Evolutionary conservation across 2,113 vertebrate species (phyloP), one percentile per base, ranked within the genome.

Genomic region (Halcyon senegalensis): DNA sequence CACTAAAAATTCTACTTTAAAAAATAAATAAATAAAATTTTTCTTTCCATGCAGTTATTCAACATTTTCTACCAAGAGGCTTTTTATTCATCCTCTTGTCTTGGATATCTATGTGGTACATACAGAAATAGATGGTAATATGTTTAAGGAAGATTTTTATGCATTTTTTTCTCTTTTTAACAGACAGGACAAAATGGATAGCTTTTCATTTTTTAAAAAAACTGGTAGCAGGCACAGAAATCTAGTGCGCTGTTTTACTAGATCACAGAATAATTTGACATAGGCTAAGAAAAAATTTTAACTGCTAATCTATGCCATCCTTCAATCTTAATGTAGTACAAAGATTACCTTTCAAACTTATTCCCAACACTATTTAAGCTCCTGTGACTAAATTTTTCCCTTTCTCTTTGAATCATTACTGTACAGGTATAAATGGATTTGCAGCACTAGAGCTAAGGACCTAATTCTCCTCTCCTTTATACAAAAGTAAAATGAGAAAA

Each of bases 31-130:
- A 43, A 43, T 16, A 43, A 43, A 16, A 43, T 59, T 68, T 92
- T 91, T 74, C 37, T 69, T 95, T 79, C 87, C 74, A 77, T 27
- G 12, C 48, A 33, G 16, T 64, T 94, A 46, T 85, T 94, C 56
- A 33, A 79, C 55, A 62, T 43, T 96, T 94, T 15, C 21, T 91
- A 95, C 25, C 30, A 70, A 58, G 16, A 78, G 62, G 81, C 51
- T 76, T 93, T 92, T 92, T 96, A 95, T 82, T 96, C 76, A 64
- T 81, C 51, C 21, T 81, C 77, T 95, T 97, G 91, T 93, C 74
- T 93, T 20, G 28, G 63, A 90, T 85, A 55, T 67, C 46, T 92
- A 80, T 80, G 70, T 74, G 82, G 76, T 53, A 18, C 83, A 19
- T 66, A 70, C 14, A 10, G 60, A 96, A 96, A 91, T 43, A 90